Evolutionary conservation across 2,113 vertebrate species (phyloP), one percentile per base, ranked within the genome.

Genomic region (Bubo bubo): DNA sequence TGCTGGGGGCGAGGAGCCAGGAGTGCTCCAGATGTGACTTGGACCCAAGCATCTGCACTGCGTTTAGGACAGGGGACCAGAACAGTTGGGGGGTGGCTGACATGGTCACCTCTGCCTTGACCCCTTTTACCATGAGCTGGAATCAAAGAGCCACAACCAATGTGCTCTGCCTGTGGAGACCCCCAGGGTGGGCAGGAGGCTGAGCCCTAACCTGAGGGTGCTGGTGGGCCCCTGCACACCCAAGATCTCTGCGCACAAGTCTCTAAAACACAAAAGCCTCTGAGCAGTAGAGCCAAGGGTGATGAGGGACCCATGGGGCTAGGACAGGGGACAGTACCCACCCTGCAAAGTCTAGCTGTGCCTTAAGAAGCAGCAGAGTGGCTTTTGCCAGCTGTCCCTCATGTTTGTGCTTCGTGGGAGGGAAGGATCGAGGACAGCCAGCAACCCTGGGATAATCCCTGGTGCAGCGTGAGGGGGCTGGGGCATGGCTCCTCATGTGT

Each of bases 81-180:
- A 73, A 32, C 37, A 59, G 1, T 2, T 32, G 8, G 26, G 15
- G 37, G 2, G 11, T 2, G 11, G 4, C 7, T 94, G 49, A 10
- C 4, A 32, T 0, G 1, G 43, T 28, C 56, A 35, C 35, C 0
- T 0, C 45, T 70, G 18, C 56, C 37, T 74, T 3, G 3, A 18
- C 2, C 35, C 2, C 34, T 47, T 73, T 64, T 56, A 22, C 35
- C 35, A 35, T 35, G 30, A 59, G 30, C 64, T 74, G 60, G 39
- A 84, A 41, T 9, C 6, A 6, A 67, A 81, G 47, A 60, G 35
- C 18, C 34, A 30, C 27, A 49, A 7, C 0, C 0, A 6, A 45
- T 41, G 26, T 34, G 12, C 23, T 75, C 41, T 68, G 22, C 35
- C 56, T 60, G 30, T 4, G 8, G 34, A 14, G 7, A 39, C 21